Percentiles rank a stretch among this genome's conserved stretches.
Evolutionary conservation across 2,113 vertebrate genomes (phyloP).

Genomic region (Oncorhynchus clarkii): DNA sequence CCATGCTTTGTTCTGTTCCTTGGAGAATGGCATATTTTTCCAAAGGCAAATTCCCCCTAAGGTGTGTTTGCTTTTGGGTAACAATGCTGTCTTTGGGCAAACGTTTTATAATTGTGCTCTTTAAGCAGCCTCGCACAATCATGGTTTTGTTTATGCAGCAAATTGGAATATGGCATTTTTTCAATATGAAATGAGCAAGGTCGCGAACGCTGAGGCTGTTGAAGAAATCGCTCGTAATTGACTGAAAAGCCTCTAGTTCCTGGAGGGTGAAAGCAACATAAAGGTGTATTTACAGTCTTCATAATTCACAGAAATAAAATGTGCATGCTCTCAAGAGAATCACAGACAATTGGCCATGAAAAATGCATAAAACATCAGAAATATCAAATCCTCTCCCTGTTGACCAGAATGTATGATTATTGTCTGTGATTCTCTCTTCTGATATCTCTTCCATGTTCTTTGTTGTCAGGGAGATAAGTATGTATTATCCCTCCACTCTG

Average conservation of each 20-base stretch:
- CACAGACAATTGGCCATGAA: conserved; percentile 18
- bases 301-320: conserved; percentile 46
- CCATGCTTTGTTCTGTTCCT: conserved; percentile 18
- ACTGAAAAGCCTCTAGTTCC: conserved; percentile 51
- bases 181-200: conserved; percentile 32
- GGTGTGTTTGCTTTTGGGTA: conserved; percentile 31
- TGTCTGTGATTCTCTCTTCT: too few species aligned
- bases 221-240: conserved; percentile 54
- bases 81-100: conserved; percentile 24
- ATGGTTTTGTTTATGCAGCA: conserved; percentile 41
- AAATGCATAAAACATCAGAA: conserved; percentile 18
- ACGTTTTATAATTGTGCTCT: conserved; percentile 42
- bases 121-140: conserved; percentile 22
- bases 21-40: conserved; percentile 27
- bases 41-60: conserved; percentile 29
- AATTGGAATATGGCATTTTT: conserved; percentile 25
- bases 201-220: conserved; percentile 35
- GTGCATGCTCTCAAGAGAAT: conserved; percentile 23
- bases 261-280: conserved; percentile 31
- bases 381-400: conserved; percentile 4
- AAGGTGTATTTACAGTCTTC: conserved; percentile 52
- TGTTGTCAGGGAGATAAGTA: neutral
- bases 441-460: neutral
- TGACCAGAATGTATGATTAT: neutral
- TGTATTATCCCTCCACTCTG: neutral